Base-by-base conservation (phyloP, 2,888 invertebrate genomes). In the Archaeoteleia sp. region DNA sequence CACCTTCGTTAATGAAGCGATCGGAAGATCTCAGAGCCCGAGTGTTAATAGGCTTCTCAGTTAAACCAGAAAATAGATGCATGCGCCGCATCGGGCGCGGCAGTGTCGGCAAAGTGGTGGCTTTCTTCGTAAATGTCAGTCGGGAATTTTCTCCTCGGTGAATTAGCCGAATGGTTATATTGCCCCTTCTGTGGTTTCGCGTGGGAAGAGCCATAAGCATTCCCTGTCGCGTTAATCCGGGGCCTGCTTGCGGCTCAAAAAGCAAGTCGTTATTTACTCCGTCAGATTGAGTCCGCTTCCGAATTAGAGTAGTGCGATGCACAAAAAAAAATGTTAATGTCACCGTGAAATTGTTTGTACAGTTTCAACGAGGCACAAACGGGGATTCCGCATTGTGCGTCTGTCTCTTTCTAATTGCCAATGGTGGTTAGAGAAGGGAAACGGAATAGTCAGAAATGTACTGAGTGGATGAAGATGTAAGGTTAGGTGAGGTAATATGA, bases 51-150 rank as follows among this genome's bases (percentile, higher is more conserved):
- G 43, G 30, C 23, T 37, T 46, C 39, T 46, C 35, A 39, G 45
- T 57, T 45, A 46, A 37, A n/a, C 13, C 3, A 12, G n/a, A n/a
- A 35, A 39, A 55, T 10, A 29, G 29, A 15, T 46, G 20, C n/a
- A 17, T 27, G 9, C 23, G 66, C 62, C 48, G 29, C 54, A 53
- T 48, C 48, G 76, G 78, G 76, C 74, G 76, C 70, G 74, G 69
- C 70, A 46, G 37, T 46, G n/a, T n/a, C 53, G 57, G 30, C 58
- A 40, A 46, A 48, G 43, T 65, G 42, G 54, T 70, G 72, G 71
- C 72, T 75, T 74, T 75, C 78, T 74, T 77, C 70, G 72, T 73
- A 76, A 78, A 78, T 75, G 78, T 74, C 74, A 73, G 53, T 43
- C 37, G 42, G 17, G 43, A 30, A 70, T 70, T 70, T 70, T 70